A percentile compares a stretch with the other conserved stretches of the same genome.
These are phyloP conservation scores for Allobates femoralis DNA, from an alignment of 2,797 vertebrate genomes.

Conservation along the genomic window DNA sequence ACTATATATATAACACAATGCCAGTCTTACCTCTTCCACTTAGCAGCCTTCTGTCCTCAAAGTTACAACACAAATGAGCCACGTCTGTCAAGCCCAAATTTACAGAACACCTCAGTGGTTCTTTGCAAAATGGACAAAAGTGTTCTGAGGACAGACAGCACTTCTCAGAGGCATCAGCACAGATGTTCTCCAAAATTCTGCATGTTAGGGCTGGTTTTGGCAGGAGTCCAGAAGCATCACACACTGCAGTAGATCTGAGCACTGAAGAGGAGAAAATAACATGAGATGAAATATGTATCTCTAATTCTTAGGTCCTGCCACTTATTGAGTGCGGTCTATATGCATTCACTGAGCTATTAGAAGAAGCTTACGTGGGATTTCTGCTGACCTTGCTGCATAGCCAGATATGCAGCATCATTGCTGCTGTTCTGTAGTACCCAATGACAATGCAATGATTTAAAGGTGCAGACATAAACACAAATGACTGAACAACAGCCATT, in stretches of 20 bases:
- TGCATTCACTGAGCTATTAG: background rate
- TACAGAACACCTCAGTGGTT: background rate
- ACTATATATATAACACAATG: background rate
- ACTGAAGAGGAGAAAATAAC: background rate
- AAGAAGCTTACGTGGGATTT: background rate
- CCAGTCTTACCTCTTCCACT: background rate
- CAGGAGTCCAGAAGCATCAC: conserved; percentile 7
- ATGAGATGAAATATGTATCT: background rate
- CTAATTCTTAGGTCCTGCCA: background rate
- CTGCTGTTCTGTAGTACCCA: conserved; percentile 23
- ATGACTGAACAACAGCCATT: background rate
- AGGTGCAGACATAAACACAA: background rate
- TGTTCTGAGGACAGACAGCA: conserved; percentile 18
- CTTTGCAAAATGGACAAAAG: conserved; percentile 38
- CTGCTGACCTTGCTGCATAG: conserved; percentile 27
- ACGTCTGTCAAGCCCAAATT: conserved; percentile 18
- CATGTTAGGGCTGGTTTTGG: conserved; percentile 38
- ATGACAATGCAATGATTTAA: conserved; percentile 35
- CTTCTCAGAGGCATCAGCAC: conserved; percentile 43
- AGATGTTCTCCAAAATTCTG: conserved; percentile 31
- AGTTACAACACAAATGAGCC: conserved; percentile 10
- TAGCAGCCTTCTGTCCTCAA: background rate
- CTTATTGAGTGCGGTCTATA: background rate
- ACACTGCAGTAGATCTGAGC: conserved; percentile 22
- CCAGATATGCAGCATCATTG: conserved; percentile 17